Evolutionary conservation across 2,888 invertebrate genomes (phyloP).

Genomic region (Trichogramma evanescens): DNA sequence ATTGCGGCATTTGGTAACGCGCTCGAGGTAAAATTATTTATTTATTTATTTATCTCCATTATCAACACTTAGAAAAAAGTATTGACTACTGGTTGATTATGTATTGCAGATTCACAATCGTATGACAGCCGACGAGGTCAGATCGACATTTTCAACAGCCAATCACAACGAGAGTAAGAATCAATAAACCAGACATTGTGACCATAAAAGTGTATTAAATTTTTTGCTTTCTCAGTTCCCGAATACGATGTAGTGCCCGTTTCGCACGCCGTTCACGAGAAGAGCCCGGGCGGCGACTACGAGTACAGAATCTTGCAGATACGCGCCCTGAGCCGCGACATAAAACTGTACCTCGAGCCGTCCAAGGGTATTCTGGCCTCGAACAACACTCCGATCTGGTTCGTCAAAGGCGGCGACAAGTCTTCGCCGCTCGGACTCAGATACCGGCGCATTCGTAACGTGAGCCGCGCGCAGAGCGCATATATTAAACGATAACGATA

Average conservation of each 20-base stretch:
- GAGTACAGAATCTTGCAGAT: slow-evolving; percentile 23
- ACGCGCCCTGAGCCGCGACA: slow-evolving; percentile 26
- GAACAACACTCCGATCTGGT: slow-evolving; percentile 33
- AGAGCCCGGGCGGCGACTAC: not conserved
- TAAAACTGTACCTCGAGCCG: slow-evolving; percentile 33
- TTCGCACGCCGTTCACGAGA: slow-evolving; percentile 22
- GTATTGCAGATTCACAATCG: no score
- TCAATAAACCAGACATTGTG: no score
- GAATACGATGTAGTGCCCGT: slow-evolving; percentile 34
- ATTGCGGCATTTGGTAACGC: no score
- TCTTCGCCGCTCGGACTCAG: slow-evolving; percentile 24
- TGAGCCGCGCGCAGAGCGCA: not conserved
- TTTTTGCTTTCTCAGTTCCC: no score
- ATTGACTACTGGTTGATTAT: no score
- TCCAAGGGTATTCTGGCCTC: slow-evolving; percentile 33
- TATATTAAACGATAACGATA: not conserved
- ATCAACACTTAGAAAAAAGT: no score
- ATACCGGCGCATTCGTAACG: slow-evolving; percentile 25
- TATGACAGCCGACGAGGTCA: no score
- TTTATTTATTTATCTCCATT: no score
- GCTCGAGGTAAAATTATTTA: no score
- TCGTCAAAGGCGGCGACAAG: slow-evolving; percentile 24
- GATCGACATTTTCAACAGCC: no score
- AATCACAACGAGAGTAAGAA: no score
- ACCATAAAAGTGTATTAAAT: no score